These are phyloP conservation scores for Chouioia cunea DNA, from an alignment of 2,888 invertebrate genomes.

Conservation along the genomic window DNA sequence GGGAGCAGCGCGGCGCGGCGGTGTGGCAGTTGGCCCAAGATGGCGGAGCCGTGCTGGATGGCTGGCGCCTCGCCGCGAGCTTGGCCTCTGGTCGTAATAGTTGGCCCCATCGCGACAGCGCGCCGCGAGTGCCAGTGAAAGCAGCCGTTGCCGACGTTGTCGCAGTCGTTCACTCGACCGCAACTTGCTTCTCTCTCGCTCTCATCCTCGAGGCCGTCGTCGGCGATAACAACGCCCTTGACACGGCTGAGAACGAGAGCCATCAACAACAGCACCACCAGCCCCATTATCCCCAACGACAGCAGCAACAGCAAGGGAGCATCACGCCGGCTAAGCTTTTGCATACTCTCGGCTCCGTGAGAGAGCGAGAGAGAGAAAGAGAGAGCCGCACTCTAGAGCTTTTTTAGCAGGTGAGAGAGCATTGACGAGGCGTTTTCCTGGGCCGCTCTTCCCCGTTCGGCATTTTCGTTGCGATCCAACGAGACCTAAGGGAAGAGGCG, in stretches of 20 bases:
- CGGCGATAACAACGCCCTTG: no score
- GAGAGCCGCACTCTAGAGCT: no score
- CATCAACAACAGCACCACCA: no score
- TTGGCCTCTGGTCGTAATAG: slow-evolving; percentile 36
- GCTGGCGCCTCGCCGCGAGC: slow-evolving; percentile 63
- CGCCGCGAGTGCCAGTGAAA: slow-evolving; percentile 1
- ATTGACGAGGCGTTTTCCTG: not conserved
- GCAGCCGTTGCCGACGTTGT: slow-evolving; percentile 27
- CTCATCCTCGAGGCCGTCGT: no score
- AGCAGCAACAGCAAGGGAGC: slow-evolving; percentile 48
- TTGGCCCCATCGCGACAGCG: not conserved
- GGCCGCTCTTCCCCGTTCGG: no score
- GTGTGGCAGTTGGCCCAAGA: slow-evolving; percentile 66
- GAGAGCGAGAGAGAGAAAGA: no score
- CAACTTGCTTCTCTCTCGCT: no score
- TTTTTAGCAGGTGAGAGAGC: slow-evolving; percentile 10
- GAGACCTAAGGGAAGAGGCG: no score
- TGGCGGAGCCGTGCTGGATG: slow-evolving; percentile 64
- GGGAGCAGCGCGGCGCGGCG: slow-evolving; percentile 9
- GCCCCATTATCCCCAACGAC: no score
- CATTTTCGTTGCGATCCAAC: no score
- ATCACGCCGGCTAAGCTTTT: not conserved
- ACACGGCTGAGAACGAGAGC: no score
- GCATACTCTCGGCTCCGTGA: not conserved
- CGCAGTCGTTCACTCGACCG: no score